These are phyloP conservation scores for Tetramorium bicarinatum DNA, from an alignment of 2,888 invertebrate species.

Conservation along the genomic window DNA sequence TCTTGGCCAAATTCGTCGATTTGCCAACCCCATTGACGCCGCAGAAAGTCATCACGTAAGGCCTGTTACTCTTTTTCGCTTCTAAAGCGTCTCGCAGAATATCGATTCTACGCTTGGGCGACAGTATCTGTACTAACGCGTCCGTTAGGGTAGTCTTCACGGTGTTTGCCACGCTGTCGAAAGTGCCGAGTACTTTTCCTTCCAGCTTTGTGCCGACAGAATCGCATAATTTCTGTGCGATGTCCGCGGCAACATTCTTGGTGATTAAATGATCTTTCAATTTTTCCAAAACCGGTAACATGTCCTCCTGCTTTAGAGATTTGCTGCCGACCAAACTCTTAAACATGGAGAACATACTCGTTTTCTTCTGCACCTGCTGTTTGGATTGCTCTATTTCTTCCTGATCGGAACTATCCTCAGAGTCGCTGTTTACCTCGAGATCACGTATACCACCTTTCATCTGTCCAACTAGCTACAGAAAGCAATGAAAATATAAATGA, in stretches of 20 bases:
- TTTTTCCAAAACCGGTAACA: slow-evolving; percentile 96
- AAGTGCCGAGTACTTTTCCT: slow-evolving; percentile 97
- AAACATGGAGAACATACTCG: slow-evolving; percentile 94
- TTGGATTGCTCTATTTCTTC: slow-evolving; percentile 77
- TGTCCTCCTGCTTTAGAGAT: slow-evolving; percentile 92
- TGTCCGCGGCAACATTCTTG: slow-evolving; percentile 99
- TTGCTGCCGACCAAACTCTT: slow-evolving; percentile 96
- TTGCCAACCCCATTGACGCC: slow-evolving; percentile 99
- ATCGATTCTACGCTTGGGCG: slow-evolving; percentile 97
- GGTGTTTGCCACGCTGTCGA: slow-evolving; percentile 96
- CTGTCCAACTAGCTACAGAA: slow-evolving; percentile 91
- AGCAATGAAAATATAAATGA: slow-evolving; percentile 52
- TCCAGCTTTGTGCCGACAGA: slow-evolving; percentile 96
- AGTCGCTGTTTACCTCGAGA: slow-evolving; percentile 92
- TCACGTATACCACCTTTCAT: slow-evolving; percentile 95
- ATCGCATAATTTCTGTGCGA: slow-evolving; percentile 97
- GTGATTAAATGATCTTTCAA: slow-evolving; percentile 97
- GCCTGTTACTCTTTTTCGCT: slow-evolving; percentile 93
- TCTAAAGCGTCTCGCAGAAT: slow-evolving; percentile 98
- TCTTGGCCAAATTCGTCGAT: slow-evolving; percentile 99
- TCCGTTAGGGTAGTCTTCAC: slow-evolving; percentile 96
- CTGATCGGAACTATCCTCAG: slow-evolving; percentile 88
- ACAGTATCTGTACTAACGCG: slow-evolving; percentile 96
- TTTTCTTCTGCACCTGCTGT: slow-evolving; percentile 79
- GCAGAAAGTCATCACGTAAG: slow-evolving; percentile 98